Conservation (phyloP, 2,113 vertebrate species). For the Triplophysa siluroides region DNA sequence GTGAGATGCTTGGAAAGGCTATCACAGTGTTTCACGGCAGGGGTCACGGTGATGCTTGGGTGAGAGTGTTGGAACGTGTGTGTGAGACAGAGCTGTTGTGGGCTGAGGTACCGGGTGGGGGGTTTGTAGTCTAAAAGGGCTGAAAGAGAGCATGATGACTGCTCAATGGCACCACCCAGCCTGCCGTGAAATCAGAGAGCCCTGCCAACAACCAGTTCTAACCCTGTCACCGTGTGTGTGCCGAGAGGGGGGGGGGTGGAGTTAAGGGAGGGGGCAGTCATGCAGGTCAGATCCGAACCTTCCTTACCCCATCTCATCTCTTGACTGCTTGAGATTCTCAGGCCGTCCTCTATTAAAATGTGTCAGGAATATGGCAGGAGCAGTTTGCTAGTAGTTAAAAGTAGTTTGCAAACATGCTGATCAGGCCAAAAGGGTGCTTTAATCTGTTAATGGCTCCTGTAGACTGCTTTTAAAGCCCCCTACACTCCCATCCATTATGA, state of each 20-base stretch:
- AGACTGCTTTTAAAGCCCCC: conserved; percentile 51
- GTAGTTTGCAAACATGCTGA: conserved; percentile 57
- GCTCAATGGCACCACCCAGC: conserved; percentile 65
- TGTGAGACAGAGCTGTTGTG: conserved; percentile 42
- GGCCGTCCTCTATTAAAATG: neutral
- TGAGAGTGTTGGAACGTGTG: conserved; percentile 42
- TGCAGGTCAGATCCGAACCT: conserved; percentile 67
- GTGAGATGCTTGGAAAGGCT: neutral
- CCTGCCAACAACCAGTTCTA: conserved; percentile 56
- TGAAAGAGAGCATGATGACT: conserved; percentile 55
- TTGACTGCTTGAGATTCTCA: conserved; percentile 1
- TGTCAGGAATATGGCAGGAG: conserved; percentile 24
- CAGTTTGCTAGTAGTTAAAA: conserved; percentile 60
- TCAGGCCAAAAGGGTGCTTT: conserved; percentile 57
- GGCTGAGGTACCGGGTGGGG: conserved; percentile 40
- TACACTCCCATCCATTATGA: conserved; percentile 55
- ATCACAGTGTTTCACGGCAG: conserved; percentile 2
- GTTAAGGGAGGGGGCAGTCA: conserved; percentile 62
- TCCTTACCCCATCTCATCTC: conserved; percentile 36
- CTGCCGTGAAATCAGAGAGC: conserved; percentile 65
- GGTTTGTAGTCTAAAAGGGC: conserved; percentile 41
- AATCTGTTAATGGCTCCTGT: conserved; percentile 60
- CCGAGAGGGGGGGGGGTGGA: neutral
- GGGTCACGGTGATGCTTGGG: conserved; percentile 28
- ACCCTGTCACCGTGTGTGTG: conserved; percentile 36